Conservation (phyloP, 2,113 vertebrate genomes). For the Mixornis gularis region DNA sequence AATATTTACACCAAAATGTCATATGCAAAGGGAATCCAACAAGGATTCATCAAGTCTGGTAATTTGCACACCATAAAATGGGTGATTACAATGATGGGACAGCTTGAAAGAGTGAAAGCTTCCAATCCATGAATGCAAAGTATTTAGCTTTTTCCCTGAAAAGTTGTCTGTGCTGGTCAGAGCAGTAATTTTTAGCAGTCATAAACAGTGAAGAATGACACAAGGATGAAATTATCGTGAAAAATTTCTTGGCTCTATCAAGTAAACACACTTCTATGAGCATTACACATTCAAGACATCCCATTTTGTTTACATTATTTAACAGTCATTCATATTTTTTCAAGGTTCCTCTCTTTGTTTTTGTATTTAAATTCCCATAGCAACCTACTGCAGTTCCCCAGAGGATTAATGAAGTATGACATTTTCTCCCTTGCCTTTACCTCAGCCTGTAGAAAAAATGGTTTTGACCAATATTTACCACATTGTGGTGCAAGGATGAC, state of each 20-base stretch:
- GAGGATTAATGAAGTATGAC: not conserved
- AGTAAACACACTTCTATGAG: not conserved
- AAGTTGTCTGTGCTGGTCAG: not conserved
- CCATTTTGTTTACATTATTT: not conserved
- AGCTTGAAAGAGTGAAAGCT: not conserved
- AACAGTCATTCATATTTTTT: not conserved
- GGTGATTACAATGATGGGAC: not conserved
- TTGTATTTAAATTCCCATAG: not conserved
- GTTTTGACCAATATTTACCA: not conserved
- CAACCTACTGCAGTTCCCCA: not conserved
- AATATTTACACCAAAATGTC: not conserved
- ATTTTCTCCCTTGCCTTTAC: not conserved
- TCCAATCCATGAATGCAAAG: not conserved
- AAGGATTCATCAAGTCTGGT: not conserved
- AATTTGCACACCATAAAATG: not conserved
- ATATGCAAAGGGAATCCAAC: not conserved
- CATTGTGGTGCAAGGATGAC: not conserved
- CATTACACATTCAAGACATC: not conserved
- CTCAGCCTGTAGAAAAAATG: not conserved
- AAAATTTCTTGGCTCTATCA: not conserved
- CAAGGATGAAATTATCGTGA: not conserved
- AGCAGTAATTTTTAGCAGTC: not conserved
- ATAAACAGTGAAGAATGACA: not conserved
- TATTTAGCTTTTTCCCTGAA: not conserved
- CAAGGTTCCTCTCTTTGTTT: not conserved